Base-by-base conservation (phyloP, 2,888 invertebrate species). In the Cancer borealis region DNA sequence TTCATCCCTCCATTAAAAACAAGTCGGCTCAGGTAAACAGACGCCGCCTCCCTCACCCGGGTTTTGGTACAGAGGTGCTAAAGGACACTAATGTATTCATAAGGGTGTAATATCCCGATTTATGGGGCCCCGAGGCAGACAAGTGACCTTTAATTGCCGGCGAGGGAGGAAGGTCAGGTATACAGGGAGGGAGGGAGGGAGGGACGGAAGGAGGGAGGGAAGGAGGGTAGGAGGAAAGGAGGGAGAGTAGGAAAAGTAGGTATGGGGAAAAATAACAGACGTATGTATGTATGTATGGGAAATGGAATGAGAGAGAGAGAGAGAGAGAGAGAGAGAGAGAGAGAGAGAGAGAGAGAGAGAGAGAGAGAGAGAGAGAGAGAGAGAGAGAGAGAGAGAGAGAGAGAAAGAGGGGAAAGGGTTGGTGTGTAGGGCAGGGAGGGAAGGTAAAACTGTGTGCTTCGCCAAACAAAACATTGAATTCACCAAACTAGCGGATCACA, bases 71-170 rank as follows among this genome's bases (percentile, higher is more conserved):
- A 47, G 30, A 89, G 90, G 93, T 90, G 93, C 93, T 93, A 93
- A 93, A 60, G 90, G 93, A 47, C 66, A 90, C 49, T 93, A 93
- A 93, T 93, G 93, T 87, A 93, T 93, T 93, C 93, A 93, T 93
- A 93, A 39, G 47, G 90, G 93, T 90, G 93, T 93, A 93, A 93
- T 93, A 93, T 93, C 88, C 93, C 90, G 49, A 90, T 93, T 93
- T 93, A 93, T 93, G 73, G 93, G 45, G 26, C 92, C 92, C 73
- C 79, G n/a, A 92, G 73, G 73, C 46, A 45, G 66, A 30, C 45
- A 1, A 73, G 66, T 46, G 91, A 73, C 60, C 91, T 26, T 45
- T 60, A 79, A 79, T 79, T 79, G 79, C 79, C 79, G 30, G 10
- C 8, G 10, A 47, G 47, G 54, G 47, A 89, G 89, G 54, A 12